Evolutionary conservation across 2,797 vertebrate species (phyloP).

Genomic region (Oreochromis mossambicus): DNA sequence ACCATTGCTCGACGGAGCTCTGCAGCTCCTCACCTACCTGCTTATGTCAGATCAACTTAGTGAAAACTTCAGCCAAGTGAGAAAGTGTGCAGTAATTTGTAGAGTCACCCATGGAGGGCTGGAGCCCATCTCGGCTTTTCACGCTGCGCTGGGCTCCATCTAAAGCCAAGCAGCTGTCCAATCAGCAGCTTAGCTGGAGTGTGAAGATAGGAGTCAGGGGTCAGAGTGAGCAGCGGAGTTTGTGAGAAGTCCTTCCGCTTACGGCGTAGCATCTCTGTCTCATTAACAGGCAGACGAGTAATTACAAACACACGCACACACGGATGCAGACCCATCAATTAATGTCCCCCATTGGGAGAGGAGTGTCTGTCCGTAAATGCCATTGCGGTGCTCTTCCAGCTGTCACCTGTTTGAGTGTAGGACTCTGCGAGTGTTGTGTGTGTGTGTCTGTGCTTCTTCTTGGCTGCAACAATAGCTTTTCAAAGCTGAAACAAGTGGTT

Average conservation of each 20-base stretch:
- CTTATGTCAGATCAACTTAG: slow-evolving; percentile 57
- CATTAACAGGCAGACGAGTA: slow-evolving; percentile 52
- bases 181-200: slow-evolving; percentile 71
- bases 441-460: slow-evolving; percentile 2
- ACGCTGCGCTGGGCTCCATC: slow-evolving; percentile 60
- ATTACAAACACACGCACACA: slow-evolving; percentile 48
- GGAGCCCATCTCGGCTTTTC: slow-evolving; percentile 59
- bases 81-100: slow-evolving; percentile 53
- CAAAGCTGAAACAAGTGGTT: slow-evolving; percentile 55
- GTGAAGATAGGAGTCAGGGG: slow-evolving; percentile 66
- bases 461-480: slow-evolving; percentile 43
- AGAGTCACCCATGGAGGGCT: slow-evolving; percentile 54
- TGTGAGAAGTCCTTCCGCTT: slow-evolving; percentile 25
- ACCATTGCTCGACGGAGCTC: background rate
- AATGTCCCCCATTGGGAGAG: slow-evolving; percentile 33
- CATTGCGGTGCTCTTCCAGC: slow-evolving; percentile 35
- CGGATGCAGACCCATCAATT: slow-evolving; percentile 43
- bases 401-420: slow-evolving; percentile 58
- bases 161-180: slow-evolving; percentile 68
- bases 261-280: slow-evolving; percentile 20
- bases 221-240: slow-evolving; percentile 52
- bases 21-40: slow-evolving; percentile 38
- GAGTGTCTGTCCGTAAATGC: slow-evolving; percentile 49
- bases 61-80: slow-evolving; percentile 57
- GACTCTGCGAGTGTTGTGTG: background rate